Evolutionary conservation across 2,888 invertebrate genomes (phyloP).

Genomic region (Volucella zonaria): DNA sequence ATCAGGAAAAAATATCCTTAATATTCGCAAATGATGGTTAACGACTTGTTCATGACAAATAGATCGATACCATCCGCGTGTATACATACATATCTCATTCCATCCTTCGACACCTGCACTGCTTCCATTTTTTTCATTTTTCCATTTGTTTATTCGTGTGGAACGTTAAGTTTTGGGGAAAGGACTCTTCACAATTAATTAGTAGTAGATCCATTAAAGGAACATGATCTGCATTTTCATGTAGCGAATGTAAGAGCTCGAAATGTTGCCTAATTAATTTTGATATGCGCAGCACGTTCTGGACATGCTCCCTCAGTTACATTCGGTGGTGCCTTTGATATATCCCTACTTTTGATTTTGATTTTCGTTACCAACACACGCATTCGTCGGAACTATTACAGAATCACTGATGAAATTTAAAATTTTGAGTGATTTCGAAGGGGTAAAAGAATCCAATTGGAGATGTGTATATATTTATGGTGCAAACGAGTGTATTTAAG

Average conservation of each 20-base stretch:
- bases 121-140: not conserved
- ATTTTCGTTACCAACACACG: not conserved
- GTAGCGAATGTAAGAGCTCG: slow-evolving; percentile 27
- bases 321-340: slow-evolving; percentile 42
- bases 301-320: slow-evolving; percentile 34
- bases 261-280: slow-evolving; percentile 50
- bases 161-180: slow-evolving; percentile 15
- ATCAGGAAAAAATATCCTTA: not conserved
- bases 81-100: not conserved
- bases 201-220: slow-evolving; percentile 64
- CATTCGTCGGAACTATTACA: not conserved
- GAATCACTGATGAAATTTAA: not conserved
- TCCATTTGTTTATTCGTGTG: slow-evolving; percentile 23
- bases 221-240: slow-evolving; percentile 67
- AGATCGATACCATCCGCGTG: slow-evolving; percentile 37
- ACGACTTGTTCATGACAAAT: slow-evolving; percentile 27
- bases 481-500: too few species aligned
- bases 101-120: slow-evolving; percentile 32
- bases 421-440: not conserved
- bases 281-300: slow-evolving; percentile 56
- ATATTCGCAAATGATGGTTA: slow-evolving; percentile 32
- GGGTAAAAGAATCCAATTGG: too few species aligned
- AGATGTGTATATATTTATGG: too few species aligned
- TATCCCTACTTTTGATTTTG: slow-evolving; percentile 21
- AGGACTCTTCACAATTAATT: slow-evolving; percentile 58